phyloP scores from a whole-genome alignment of 2,797 vertebrate genomes.

The Xiphorhynchus erythropygius region DNA sequence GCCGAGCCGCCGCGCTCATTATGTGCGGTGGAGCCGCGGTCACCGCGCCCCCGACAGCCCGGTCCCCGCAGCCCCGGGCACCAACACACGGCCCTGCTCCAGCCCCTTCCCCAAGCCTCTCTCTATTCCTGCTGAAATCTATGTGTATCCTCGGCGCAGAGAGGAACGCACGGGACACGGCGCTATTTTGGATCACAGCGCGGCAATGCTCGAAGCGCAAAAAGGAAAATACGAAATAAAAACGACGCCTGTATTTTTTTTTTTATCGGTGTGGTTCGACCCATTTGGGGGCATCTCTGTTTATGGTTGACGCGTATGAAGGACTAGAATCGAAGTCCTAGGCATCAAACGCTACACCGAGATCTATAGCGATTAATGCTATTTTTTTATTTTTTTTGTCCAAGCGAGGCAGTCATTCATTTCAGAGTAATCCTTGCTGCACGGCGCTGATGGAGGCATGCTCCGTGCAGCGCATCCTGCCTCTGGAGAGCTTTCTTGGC shows the following conservation, averaged over 20 bases:
- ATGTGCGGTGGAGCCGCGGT: slow-evolving; percentile 28
- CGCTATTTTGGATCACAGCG: not conserved
- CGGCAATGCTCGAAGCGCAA: not conserved
- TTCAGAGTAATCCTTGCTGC: not conserved
- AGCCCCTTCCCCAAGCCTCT: not conserved
- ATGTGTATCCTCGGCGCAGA: not conserved
- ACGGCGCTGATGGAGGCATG: not conserved
- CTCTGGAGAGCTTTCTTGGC: not conserved
- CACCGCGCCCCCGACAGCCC: not conserved
- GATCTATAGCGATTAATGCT: not conserved
- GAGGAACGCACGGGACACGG: not conserved
- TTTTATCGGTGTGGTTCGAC: not conserved
- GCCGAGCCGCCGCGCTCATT: slow-evolving; percentile 42
- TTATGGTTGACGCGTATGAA: not conserved
- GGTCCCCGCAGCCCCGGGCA: not conserved
- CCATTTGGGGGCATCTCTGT: not conserved
- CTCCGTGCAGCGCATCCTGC: not conserved
- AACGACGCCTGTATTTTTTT: not conserved
- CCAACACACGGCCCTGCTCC: not conserved
- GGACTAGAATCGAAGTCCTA: not conserved
- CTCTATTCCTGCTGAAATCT: not conserved
- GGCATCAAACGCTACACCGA: not conserved
- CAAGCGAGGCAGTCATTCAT: not conserved
- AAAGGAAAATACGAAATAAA: not conserved
- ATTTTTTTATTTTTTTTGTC: not conserved